Evolutionary conservation across 2,888 invertebrate species (phyloP).

Genomic region (Corbicula japonica): DNA sequence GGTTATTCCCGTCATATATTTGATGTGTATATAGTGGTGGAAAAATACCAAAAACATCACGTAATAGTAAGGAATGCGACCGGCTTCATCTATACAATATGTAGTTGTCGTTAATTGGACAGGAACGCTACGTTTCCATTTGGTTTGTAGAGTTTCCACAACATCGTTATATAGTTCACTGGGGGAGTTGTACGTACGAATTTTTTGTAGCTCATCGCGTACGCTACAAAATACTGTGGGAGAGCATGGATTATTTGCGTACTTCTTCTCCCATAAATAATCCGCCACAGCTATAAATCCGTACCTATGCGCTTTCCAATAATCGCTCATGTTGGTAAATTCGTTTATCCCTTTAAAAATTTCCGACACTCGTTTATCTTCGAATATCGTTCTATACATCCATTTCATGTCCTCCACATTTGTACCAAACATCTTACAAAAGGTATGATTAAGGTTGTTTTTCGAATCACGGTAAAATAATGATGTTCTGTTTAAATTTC

Average conservation of each 20-base stretch:
- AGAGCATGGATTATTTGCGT: background rate
- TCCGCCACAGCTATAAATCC: background rate
- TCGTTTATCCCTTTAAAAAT: background rate
- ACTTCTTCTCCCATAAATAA: background rate
- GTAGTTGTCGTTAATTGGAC: background rate
- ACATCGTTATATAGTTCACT: background rate
- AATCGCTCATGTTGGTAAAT: background rate
- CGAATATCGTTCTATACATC: background rate
- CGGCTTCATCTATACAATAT: background rate
- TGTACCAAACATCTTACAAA: background rate
- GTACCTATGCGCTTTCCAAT: background rate
- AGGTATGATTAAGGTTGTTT: background rate
- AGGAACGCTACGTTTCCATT: background rate
- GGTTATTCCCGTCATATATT: background rate
- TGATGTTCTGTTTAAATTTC: background rate
- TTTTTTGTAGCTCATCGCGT: background rate
- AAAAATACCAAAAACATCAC: background rate
- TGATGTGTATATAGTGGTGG: background rate
- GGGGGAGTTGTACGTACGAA: background rate
- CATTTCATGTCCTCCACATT: background rate
- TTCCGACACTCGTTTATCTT: background rate
- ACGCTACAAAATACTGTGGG: background rate
- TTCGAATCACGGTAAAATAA: background rate
- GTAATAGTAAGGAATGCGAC: background rate
- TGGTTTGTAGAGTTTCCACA: background rate